Evolutionary conservation across 2,113 vertebrate genomes (phyloP).

Genomic region (Oryzias woworae): DNA sequence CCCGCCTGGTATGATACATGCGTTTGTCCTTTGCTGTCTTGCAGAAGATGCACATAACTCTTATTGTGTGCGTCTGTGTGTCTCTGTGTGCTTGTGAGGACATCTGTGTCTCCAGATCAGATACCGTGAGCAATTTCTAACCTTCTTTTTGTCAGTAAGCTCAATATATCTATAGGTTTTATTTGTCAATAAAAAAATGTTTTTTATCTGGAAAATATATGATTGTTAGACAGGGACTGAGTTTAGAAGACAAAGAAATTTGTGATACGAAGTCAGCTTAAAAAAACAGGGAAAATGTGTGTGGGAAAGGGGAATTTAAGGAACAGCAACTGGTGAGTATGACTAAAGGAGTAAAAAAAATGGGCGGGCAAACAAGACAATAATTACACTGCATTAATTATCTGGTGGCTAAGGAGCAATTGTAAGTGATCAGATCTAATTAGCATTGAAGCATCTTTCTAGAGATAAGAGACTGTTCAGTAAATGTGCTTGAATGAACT

Average conservation of each 20-base stretch:
- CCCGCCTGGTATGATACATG: constrained; percentile 56
- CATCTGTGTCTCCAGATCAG: constrained; percentile 4
- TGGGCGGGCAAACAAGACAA: constrained; percentile 35
- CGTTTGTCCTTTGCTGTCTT: constrained; percentile 63
- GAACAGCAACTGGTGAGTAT: constrained; percentile 13
- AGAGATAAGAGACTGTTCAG: constrained; percentile 66
- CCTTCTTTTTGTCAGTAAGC: constrained; percentile 25
- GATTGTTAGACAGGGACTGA: constrained; percentile 22
- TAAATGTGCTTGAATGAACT: constrained; percentile 66
- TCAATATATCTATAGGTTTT: constrained; percentile 14
- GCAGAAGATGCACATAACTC: constrained; percentile 35
- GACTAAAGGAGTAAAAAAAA: constrained; percentile 29
- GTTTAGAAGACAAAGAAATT: constrained; percentile 8
- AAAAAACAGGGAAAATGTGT: constrained; percentile 10
- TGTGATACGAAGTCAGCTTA: not conserved
- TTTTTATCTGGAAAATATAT: constrained; percentile 13
- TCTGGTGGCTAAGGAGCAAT: constrained; percentile 58
- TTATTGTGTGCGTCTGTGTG: not conserved
- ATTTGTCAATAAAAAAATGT: constrained; percentile 21
- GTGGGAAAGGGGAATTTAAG: not conserved
- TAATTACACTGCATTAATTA: constrained; percentile 68
- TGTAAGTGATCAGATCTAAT: constrained; percentile 76
- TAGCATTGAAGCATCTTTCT: constrained; percentile 65
- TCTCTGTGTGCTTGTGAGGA: not conserved
- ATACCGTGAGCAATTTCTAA: constrained; percentile 12